These are phyloP conservation scores for Salvator merianae DNA, from an alignment of 2,113 vertebrate species.

Conservation along the genomic window DNA sequence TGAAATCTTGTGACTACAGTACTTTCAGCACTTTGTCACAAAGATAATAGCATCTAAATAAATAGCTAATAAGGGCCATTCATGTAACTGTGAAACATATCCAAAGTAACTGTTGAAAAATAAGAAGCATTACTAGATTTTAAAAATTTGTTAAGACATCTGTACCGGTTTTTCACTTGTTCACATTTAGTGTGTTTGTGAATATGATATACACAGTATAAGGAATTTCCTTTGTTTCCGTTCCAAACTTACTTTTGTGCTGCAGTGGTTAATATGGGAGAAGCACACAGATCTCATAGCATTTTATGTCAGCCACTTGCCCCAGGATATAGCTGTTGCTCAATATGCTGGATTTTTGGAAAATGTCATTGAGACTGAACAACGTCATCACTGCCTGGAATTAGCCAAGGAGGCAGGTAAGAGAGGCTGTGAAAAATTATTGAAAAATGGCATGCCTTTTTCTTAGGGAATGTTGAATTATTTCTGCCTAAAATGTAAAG, in stretches of 20 bases:
- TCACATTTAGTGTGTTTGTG: background rate
- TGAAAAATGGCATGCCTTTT: background rate
- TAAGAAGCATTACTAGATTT: background rate
- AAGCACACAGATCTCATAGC: constrained; percentile 89
- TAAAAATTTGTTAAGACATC: background rate
- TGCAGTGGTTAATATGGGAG: constrained; percentile 84
- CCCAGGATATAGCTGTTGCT: constrained; percentile 80
- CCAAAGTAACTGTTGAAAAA: background rate
- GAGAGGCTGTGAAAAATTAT: constrained; percentile 11
- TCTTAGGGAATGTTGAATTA: background rate
- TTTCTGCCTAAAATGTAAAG: background rate
- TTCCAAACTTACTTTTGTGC: constrained; percentile 12
- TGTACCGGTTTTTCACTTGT: background rate
- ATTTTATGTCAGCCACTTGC: constrained; percentile 92
- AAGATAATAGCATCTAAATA: background rate
- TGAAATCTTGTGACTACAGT: background rate
- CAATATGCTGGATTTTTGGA: constrained; percentile 92
- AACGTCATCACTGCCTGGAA: constrained; percentile 87
- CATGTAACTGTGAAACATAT: background rate
- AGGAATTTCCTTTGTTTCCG: constrained; percentile 1
- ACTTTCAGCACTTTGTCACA: background rate
- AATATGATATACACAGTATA: background rate
- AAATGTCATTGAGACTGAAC: constrained; percentile 85
- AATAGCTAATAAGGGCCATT: background rate
- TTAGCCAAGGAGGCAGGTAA: constrained; percentile 90